Percentiles rank a stretch among this genome's conserved stretches.
phyloP scores from a whole-genome alignment of 2,888 invertebrate genomes.

The Philhelius pedissequus region DNA sequence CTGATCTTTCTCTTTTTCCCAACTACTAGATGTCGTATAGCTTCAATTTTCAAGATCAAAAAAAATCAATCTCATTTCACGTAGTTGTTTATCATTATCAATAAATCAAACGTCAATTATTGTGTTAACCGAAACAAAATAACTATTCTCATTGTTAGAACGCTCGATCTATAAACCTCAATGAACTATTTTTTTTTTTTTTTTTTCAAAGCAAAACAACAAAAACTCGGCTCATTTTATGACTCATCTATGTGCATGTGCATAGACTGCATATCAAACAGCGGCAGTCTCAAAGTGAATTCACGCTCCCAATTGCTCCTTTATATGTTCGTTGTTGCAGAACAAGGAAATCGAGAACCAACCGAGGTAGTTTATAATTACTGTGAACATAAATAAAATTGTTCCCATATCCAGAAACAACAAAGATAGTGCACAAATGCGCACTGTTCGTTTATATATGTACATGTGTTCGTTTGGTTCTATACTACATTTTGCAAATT shows the following conservation, averaged over 20 bases:
- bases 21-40: neutral
- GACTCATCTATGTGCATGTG: neutral
- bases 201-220: neutral
- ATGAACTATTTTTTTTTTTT: too few relatives aligned
- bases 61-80: neutral
- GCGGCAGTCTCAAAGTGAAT: slow-evolving; percentile 48
- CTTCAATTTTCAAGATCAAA: neutral
- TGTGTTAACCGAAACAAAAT: slow-evolving; percentile 46
- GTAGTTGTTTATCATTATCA: slow-evolving; percentile 46
- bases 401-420: slow-evolving; percentile 47
- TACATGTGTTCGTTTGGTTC: neutral
- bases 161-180: slow-evolving; percentile 49
- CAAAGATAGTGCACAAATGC: slow-evolving; percentile 22
- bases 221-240: slow-evolving; percentile 8
- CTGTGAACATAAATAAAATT: slow-evolving; percentile 59
- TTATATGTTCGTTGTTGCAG: slow-evolving; percentile 16
- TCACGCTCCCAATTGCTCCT: slow-evolving; percentile 48
- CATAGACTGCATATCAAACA: neutral
- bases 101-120: slow-evolving; percentile 56
- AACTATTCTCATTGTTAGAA: slow-evolving; percentile 26
- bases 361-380: slow-evolving; percentile 60
- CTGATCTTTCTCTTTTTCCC: neutral
- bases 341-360: slow-evolving; percentile 45
- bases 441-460: neutral
- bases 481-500: slow-evolving; percentile 4